Evolutionary conservation across 2,113 vertebrate species (phyloP).

Genomic region (Uropsilus gracilis): DNA sequence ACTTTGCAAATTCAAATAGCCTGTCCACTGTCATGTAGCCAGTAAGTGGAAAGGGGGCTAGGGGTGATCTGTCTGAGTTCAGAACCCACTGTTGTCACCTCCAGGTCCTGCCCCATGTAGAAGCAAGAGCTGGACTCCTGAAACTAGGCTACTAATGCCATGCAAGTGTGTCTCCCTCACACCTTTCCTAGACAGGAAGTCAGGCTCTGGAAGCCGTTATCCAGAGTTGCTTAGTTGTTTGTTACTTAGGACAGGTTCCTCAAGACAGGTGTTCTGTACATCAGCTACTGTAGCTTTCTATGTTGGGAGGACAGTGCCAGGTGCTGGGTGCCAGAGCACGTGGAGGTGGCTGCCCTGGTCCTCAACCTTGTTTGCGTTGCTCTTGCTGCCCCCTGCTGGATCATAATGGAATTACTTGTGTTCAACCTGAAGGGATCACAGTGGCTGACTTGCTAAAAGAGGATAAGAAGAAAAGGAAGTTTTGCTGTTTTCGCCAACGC

Average conservation of each 20-base stretch:
- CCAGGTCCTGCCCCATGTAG: neutral
- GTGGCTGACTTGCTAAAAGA: conserved; percentile 94
- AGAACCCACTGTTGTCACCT: neutral
- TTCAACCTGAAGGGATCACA: conserved; percentile 95
- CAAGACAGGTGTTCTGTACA: neutral
- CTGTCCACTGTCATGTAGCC: no score
- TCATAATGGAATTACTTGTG: conserved; percentile 92
- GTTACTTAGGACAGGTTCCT: neutral
- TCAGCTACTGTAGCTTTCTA: neutral
- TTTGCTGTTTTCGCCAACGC: conserved; percentile 96
- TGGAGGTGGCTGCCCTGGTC: rapidly evolving
- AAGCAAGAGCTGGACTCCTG: neutral
- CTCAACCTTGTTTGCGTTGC: conserved; percentile 80
- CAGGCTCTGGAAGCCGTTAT: neutral
- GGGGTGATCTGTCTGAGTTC: neutral
- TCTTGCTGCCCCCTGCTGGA: conserved; percentile 92
- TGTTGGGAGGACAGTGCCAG: neutral
- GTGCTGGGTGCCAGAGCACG: rapidly evolving
- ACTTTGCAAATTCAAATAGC: neutral
- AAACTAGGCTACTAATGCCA: neutral
- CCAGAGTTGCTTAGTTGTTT: neutral
- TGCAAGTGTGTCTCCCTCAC: neutral
- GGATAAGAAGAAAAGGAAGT: conserved; percentile 97
- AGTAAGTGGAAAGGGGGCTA: neutral
- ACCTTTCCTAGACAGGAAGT: neutral